Conservation (phyloP, 2,888 invertebrate species). For the Selenia dentaria region DNA sequence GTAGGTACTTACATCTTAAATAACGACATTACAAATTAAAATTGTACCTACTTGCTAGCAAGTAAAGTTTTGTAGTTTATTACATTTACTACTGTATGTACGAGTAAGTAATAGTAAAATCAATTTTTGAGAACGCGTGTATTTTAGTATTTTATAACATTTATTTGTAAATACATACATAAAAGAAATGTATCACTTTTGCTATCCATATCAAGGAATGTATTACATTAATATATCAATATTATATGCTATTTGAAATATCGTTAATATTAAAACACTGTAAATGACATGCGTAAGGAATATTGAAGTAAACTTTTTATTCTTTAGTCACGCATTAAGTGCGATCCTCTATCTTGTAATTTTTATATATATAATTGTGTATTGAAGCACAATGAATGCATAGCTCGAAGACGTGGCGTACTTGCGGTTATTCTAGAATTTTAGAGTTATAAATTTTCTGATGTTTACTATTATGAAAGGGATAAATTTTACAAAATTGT, state of each 20-base stretch:
- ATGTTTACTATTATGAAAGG: conserved; percentile 55
- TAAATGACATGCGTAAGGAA: conserved; percentile 26
- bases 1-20: conserved; percentile 24
- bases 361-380: conserved; percentile 35
- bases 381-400: conserved; percentile 13
- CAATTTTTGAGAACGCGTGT: conserved; percentile 33
- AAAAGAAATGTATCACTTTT: conserved; percentile 31
- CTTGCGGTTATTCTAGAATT: conserved; percentile 48
- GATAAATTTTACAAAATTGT: conserved; percentile 56
- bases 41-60: conserved; percentile 28
- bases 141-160: conserved; percentile 31
- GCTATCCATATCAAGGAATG: conserved; percentile 38
- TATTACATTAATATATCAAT: conserved; percentile 31
- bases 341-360: conserved; percentile 21
- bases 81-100: too few species aligned
- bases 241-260: conserved; percentile 27
- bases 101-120: conserved; percentile 22
- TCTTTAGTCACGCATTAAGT: conserved; percentile 11
- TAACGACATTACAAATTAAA: conserved; percentile 16
- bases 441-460: conserved; percentile 50
- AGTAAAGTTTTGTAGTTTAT: conserved; percentile 23
- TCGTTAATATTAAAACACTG: conserved; percentile 24
- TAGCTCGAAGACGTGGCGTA: conserved; percentile 46
- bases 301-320: conserved; percentile 15
- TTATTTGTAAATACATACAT: conserved; percentile 31